Evolutionary conservation across 2,888 invertebrate genomes (phyloP), one percentile per base, ranked within the genome.

Genomic region (Thymelicus sylvestris): DNA sequence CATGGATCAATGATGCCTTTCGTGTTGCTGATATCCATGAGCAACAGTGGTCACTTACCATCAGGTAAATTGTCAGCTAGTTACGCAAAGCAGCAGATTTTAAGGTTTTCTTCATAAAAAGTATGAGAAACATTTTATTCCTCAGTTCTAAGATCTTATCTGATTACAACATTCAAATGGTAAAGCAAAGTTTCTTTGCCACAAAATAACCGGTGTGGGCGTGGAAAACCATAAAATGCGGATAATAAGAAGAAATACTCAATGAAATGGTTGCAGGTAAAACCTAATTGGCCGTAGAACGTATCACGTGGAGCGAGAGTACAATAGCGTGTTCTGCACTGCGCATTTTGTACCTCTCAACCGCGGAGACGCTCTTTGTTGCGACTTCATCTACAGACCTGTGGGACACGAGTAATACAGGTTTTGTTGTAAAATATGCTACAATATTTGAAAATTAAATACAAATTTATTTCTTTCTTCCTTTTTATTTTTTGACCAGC

Each of bases 381-480:
- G 79, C 76, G 77, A 76, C 82, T 86, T 86, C 87, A 84, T 80
- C 81, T 78, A 77, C 86, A 87, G 84, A 66, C 72, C 72, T 57
- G 44, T 55, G 62, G 62, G 52, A 63, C 55, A 31, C 31, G 57
- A 63, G 10, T 44, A 31, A 12, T 24, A 41, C 6, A 63, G 52
- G 55, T 55, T 67, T 50, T 61, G 50, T 67, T 55, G 52, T 68
- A 13, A 24, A 38, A 38, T 60, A 52, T 52, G 15, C 7, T 19
- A 50, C 50, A 52, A 52, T 19, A 52, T 12, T 19, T 15, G 8
- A 52, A 15, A 52, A 19, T 12, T 52, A 3, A 80, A 44, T 10
- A 44, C 44, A 44, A 12, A 44, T 44, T 31, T 31, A 31, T 31
- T 31, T 31, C 31, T 31, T 31, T 31, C 4, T 19, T 19, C 19